Conservation (phyloP, 2,113 vertebrate species). For the Corvus cornix region DNA sequence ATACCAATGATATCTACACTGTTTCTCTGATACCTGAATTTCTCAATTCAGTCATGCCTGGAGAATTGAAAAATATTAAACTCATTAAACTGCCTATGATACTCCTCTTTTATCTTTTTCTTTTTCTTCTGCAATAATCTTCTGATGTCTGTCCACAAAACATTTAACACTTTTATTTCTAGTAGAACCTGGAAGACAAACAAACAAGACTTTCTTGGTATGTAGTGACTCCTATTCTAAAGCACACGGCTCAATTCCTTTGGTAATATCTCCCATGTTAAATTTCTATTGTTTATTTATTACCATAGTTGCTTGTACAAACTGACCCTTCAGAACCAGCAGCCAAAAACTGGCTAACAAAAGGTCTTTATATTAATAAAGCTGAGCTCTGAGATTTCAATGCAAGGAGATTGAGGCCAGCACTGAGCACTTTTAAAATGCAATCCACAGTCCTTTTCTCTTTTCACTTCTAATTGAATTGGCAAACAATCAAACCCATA, state of each 20-base stretch:
- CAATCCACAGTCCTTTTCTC: not conserved
- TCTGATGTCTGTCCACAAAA: not conserved
- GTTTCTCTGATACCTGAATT: slow-evolving; percentile 8
- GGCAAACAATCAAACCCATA: not conserved
- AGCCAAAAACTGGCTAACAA: not conserved
- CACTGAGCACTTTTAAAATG: not conserved
- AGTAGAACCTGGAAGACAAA: not conserved
- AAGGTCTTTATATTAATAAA: not conserved
- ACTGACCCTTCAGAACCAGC: not conserved
- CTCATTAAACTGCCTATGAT: not conserved
- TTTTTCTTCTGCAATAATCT: not conserved
- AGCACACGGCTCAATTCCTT: not conserved
- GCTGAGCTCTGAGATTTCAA: not conserved
- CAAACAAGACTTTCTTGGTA: not conserved
- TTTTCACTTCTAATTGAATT: not conserved
- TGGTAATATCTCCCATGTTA: not conserved
- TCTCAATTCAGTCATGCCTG: not conserved
- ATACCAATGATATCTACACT: not conserved
- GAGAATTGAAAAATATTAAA: not conserved
- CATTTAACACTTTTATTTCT: not conserved
- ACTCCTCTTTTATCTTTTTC: not conserved
- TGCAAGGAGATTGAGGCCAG: not conserved
- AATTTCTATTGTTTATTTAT: not conserved
- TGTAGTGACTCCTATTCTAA: not conserved
- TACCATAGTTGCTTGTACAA: not conserved